Percentiles rank a stretch among this genome's conserved stretches.
phyloP scores from a whole-genome alignment of 2,797 vertebrate species.

The Spheniscus humboldti region DNA sequence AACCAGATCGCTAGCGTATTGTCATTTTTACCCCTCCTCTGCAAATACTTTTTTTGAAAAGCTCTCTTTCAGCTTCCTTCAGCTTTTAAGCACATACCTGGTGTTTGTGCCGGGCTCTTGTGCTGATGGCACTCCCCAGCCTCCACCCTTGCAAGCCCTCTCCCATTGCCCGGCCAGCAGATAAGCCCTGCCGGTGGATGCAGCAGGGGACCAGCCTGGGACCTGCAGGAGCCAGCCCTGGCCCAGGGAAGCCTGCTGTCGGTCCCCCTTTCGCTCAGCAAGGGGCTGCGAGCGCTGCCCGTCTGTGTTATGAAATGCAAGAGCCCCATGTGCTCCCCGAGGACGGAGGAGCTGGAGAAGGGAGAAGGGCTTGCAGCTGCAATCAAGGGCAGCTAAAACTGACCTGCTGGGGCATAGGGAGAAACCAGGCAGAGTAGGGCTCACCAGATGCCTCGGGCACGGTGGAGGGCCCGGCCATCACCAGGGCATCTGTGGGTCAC shows the following conservation, averaged over 20 bases:
- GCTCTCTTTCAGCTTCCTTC: not conserved
- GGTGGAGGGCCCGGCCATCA: fast-evolving
- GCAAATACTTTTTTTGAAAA: slow-evolving; percentile 9
- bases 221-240: not conserved
- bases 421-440: not conserved
- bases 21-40: not conserved
- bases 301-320: not conserved
- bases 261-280: not conserved
- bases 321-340: not conserved
- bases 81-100: slow-evolving; percentile 7
- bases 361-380: not conserved
- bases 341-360: not conserved
- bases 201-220: not conserved
- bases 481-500: not conserved
- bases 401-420: not conserved
- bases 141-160: not conserved
- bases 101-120: not conserved
- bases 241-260: not conserved
- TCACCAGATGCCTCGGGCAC: fast-evolving
- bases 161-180: not conserved
- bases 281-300: not conserved
- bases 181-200: slow-evolving; percentile 3
- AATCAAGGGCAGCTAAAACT: not conserved
- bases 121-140: not conserved
- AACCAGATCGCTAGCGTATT: not conserved